Evolutionary conservation across 2,888 invertebrate species (phyloP).

Genomic region (Idaea dimidiata): DNA sequence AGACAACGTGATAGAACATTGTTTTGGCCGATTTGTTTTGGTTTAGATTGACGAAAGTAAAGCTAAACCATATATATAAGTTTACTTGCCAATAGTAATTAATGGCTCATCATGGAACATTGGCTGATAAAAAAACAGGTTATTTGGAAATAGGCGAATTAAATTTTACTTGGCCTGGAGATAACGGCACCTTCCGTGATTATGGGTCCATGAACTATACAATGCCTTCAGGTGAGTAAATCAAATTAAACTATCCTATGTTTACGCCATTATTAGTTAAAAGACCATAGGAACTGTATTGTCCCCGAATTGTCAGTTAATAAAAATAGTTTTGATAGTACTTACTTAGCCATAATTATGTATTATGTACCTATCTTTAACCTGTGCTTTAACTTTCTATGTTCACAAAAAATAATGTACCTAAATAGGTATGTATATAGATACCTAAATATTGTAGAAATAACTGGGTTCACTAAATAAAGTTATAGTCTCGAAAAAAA

Average conservation of each 20-base stretch:
- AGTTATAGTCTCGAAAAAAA: too few species aligned
- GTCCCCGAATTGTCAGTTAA: not conserved
- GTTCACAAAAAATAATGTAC: too few species aligned
- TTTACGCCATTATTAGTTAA: not conserved
- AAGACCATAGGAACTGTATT: not conserved
- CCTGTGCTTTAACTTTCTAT: too few species aligned
- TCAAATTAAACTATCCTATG: slow-evolving; percentile 9
- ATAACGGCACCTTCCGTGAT: slow-evolving; percentile 71
- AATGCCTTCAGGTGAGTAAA: slow-evolving; percentile 63
- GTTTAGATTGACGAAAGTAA: not conserved
- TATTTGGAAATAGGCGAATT: slow-evolving; percentile 69
- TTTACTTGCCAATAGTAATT: slow-evolving; percentile 8
- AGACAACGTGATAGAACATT: not conserved
- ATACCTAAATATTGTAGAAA: too few species aligned
- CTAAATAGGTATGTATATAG: too few species aligned
- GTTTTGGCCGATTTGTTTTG: not conserved
- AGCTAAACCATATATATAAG: not conserved
- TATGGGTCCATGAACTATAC: slow-evolving; percentile 71
- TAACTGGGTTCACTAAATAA: too few species aligned
- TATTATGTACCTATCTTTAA: too few species aligned
- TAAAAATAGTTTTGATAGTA: too few species aligned
- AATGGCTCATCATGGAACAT: slow-evolving; percentile 53
- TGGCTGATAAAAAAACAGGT: slow-evolving; percentile 58
- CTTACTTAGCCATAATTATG: too few species aligned
- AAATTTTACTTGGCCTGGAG: slow-evolving; percentile 76